These are phyloP conservation scores for Hemiscyllium ocellatum DNA, from an alignment of 2,113 vertebrate species.

Conservation along the genomic window DNA sequence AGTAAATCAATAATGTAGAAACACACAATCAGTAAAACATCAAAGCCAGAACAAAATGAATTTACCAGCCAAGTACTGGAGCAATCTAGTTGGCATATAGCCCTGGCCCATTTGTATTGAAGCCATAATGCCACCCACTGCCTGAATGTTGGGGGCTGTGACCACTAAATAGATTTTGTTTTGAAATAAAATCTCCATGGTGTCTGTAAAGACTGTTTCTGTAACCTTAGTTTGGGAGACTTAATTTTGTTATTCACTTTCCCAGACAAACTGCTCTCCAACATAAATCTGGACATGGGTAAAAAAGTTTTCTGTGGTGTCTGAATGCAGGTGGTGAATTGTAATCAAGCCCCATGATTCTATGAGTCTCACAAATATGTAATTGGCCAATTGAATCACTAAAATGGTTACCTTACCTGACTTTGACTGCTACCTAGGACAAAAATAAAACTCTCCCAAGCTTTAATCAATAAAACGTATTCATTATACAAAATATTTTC, in stretches of 20 bases:
- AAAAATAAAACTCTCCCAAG: too few relatives aligned
- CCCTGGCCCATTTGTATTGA: background rate
- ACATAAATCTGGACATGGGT: background rate
- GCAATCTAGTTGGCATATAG: background rate
- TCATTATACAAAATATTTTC: too few relatives aligned
- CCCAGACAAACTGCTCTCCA: background rate
- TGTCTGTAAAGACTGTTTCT: background rate
- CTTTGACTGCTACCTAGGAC: too few relatives aligned
- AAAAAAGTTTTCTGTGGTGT: background rate
- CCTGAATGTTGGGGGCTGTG: background rate
- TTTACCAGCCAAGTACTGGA: background rate
- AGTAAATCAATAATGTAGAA: background rate
- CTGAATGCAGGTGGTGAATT: background rate
- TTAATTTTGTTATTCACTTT: background rate
- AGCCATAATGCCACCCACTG: conserved; percentile 1
- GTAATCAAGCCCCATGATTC: too few relatives aligned
- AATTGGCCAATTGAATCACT: too few relatives aligned
- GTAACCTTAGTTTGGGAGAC: background rate
- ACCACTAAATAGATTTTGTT: background rate
- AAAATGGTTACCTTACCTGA: too few relatives aligned
- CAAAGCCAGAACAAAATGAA: background rate
- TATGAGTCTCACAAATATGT: too few relatives aligned
- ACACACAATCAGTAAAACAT: background rate
- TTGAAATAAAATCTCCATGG: background rate
- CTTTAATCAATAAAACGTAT: too few relatives aligned